Evolutionary conservation across 2,113 vertebrate species (phyloP).

Genomic region (Boleophthalmus pectinirostris): DNA sequence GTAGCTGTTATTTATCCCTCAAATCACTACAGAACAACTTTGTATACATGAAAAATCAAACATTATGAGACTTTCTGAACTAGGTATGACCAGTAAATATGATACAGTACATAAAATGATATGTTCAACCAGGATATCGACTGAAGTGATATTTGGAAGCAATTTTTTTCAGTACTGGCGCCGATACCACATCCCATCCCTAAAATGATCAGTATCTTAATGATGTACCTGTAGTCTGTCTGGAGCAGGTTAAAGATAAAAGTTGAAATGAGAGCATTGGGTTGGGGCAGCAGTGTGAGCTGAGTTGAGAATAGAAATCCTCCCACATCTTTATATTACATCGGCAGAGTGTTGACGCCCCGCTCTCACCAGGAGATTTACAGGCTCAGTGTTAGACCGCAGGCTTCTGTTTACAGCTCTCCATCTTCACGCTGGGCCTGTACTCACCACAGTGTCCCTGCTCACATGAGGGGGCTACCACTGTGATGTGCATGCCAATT

Average conservation of each 20-base stretch:
- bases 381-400: slow-evolving; percentile 9
- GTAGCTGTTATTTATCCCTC: no score
- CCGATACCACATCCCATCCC: no score
- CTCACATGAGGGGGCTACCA: background rate
- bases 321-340: slow-evolving; percentile 16
- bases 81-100: no score
- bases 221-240: no score
- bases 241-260: slow-evolving; percentile 5
- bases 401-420: slow-evolving; percentile 22
- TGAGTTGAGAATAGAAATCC: background rate
- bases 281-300: background rate
- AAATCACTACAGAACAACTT: no score
- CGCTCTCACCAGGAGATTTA: slow-evolving; percentile 8
- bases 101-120: no score
- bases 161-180: no score
- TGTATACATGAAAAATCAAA: no score
- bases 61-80: no score
- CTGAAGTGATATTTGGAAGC: no score
- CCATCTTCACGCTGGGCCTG: slow-evolving; percentile 15
- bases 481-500: background rate
- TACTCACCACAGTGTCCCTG: slow-evolving; percentile 17
- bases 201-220: background rate
- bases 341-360: background rate
- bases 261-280: slow-evolving; percentile 1
- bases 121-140: no score